phyloP scores from a whole-genome alignment of 2,113 vertebrate genomes.

The Saimiri boliviensis region DNA sequence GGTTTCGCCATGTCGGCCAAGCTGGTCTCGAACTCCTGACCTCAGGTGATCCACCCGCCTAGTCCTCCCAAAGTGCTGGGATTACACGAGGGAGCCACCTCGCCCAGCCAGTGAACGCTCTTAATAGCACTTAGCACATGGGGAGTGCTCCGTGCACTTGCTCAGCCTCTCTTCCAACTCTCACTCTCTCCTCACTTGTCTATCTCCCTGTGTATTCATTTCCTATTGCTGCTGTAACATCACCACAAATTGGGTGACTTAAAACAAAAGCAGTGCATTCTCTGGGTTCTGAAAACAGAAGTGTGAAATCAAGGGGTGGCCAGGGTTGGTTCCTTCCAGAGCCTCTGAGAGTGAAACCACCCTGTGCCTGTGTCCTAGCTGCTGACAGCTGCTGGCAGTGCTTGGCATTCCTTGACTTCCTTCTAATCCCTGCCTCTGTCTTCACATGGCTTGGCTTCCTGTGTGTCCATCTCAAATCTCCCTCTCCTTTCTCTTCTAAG shows the following conservation, averaged over 20 bases:
- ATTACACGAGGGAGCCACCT: not conserved
- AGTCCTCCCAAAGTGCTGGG: not conserved
- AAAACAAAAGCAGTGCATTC: not conserved
- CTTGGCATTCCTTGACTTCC: not conserved
- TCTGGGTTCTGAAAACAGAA: not conserved
- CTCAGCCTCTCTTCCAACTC: not conserved
- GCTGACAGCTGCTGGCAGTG: not conserved
- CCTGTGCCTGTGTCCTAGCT: not conserved
- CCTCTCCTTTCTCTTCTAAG: not conserved
- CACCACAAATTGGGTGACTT: not conserved
- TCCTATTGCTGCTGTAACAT: not conserved
- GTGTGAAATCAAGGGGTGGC: too few species aligned
- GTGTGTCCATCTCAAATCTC: not conserved
- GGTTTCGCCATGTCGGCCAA: not conserved
- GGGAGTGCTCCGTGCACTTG: not conserved
- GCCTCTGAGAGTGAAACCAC: not conserved
- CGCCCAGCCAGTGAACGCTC: too few species aligned
- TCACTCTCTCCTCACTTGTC: not conserved
- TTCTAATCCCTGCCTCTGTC: too few species aligned
- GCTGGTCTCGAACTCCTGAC: not conserved
- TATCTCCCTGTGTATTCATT: not conserved
- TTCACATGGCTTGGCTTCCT: not conserved
- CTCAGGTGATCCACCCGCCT: not conserved
- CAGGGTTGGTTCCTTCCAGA: not conserved
- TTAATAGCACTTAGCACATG: not conserved